Conservation (phyloP, 2,113 vertebrate species). For the Galemys pyrenaicus region DNA sequence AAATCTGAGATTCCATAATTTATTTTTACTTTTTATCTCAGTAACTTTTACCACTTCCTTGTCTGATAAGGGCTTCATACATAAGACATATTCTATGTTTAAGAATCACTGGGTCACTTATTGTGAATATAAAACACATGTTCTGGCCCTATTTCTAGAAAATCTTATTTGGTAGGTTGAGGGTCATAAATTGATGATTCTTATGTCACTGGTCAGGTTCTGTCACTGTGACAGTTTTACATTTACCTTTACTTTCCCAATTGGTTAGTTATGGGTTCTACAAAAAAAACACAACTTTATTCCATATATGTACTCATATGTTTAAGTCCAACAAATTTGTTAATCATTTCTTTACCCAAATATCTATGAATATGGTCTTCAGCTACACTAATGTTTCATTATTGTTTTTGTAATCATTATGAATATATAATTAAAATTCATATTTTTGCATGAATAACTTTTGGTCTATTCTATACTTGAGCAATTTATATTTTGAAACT, state of each 20-base stretch:
- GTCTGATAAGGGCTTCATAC: neutral
- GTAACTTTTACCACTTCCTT: neutral
- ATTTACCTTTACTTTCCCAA: neutral
- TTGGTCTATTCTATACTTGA: neutral
- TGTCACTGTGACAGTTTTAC: neutral
- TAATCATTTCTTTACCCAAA: neutral
- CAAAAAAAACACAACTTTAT: neutral
- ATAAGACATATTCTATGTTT: neutral
- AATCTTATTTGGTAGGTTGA: neutral
- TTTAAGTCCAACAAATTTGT: neutral
- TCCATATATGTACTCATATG: neutral
- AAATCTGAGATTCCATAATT: too few species aligned
- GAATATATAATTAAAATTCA: slow-evolving; percentile 16
- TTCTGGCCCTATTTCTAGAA: neutral
- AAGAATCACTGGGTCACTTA: neutral
- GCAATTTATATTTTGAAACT: neutral
- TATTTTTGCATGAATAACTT: neutral
- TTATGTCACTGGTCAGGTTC: neutral
- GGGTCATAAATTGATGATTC: neutral
- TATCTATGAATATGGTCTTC: neutral
- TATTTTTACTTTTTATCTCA: neutral
- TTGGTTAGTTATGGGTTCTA: neutral
- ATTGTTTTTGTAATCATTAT: neutral
- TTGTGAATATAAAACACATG: neutral
- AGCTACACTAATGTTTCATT: neutral